A percentile compares a stretch with the other conserved stretches of the same genome.
Evolutionary conservation across 2,113 vertebrate species (phyloP).

Genomic region (Siniperca chuatsi): DNA sequence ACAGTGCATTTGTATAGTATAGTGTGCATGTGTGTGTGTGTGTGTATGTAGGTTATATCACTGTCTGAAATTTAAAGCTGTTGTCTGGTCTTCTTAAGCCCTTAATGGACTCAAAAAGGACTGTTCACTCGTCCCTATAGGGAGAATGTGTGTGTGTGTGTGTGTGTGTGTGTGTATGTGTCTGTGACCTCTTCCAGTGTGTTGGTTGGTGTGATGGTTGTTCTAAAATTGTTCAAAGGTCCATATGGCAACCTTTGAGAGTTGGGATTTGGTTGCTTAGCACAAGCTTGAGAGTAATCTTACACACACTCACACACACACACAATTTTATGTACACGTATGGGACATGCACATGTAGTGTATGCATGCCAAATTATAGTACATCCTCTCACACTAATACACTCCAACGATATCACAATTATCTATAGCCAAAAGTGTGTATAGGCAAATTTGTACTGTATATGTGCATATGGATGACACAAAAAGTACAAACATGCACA

Average conservation of each 20-base stretch:
- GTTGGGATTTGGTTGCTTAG: constrained; percentile 55
- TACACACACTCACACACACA: not conserved
- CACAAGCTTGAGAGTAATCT: constrained; percentile 14
- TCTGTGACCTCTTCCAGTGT: constrained; percentile 31
- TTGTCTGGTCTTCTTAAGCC: constrained; percentile 64
- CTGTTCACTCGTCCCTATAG: constrained; percentile 31
- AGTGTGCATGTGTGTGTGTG: constrained; percentile 3
- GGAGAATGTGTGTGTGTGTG: constrained; percentile 8
- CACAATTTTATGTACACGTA: not conserved
- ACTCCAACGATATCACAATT: not conserved
- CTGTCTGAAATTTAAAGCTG: constrained; percentile 70
- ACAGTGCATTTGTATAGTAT: constrained; percentile 38
- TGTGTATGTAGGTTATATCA: constrained; percentile 59
- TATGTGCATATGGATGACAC: not conserved
- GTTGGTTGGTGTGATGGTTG: not conserved
- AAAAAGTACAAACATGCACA: not conserved
- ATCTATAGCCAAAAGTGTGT: not conserved
- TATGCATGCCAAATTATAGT: not conserved
- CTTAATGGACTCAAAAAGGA: constrained; percentile 64
- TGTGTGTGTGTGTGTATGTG: constrained; percentile 38
- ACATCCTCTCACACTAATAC: not conserved
- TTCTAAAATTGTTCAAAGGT: constrained; percentile 56
- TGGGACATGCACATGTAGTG: not conserved
- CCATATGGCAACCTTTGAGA: constrained; percentile 63
- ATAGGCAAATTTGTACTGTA: not conserved